Base-by-base conservation (phyloP, 2,888 invertebrate genomes). In the Dastarcus helophoroides region DNA sequence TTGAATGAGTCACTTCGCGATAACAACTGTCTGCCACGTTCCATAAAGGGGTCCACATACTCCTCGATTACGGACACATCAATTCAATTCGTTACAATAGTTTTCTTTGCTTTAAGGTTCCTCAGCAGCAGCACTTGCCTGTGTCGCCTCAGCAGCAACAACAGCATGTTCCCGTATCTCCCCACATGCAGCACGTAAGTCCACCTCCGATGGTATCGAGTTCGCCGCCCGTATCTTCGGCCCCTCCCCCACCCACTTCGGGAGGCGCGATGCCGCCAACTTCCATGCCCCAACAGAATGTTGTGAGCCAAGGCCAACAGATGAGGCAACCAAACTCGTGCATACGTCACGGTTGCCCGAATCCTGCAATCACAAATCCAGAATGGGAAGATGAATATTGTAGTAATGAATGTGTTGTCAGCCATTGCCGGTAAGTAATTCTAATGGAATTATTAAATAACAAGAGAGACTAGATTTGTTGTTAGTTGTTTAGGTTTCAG, bases 311-410 rank as follows among this genome's bases (percentile, higher is more conserved):
- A 36, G 52, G 47, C 32, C 52, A 51, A 43, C 52, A 50, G 42
- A 54, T 60, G 58, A 40, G 56, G 43, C 50, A 54, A 38, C 50
- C 54, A 32, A 66, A 64, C 37, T 73, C 79, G 35, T 89, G 88
- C 64, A 84, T 88, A 52, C 79, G 91, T 38, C 81, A 81, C 52
- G 90, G 90, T 44, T 94, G 93, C 63, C 78, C 79, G 40, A 93
- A 93, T 65, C 79, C 79, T 24, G 89, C 91, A 41, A 79, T 90
- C 50, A 77, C 86, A 43, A 90, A 85, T 67, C 79, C 81, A 41
- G 90, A 90, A 64, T 93, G 93, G 93, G 93, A 93, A 62, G 88
- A 88, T 59, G 93, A 93, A 62, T 94, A 91, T 63, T 94, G 93
- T 69, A 89, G 90, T 64, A 91, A 90, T 64, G 90, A 93, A 63